Conservation (phyloP, 2,113 vertebrate genomes). For the Gnathochromis pfefferi region DNA sequence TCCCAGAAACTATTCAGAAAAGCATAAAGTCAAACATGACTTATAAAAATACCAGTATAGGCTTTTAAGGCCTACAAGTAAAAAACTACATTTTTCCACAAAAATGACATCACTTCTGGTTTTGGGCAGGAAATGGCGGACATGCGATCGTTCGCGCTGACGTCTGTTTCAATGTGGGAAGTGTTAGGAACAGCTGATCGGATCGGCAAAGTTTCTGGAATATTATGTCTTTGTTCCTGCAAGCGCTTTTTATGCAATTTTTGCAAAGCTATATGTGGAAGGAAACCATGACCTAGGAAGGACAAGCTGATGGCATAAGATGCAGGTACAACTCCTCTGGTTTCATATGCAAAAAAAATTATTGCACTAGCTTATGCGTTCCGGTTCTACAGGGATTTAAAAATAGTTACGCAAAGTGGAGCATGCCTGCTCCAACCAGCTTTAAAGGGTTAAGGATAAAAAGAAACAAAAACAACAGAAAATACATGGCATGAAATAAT, state of each 20-base stretch:
- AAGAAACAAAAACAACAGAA: background rate
- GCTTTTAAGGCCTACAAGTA: background rate
- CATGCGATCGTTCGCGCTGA: fast-evolving
- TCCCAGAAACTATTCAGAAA: background rate
- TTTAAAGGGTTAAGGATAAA: background rate
- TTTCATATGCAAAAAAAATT: background rate
- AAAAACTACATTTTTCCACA: background rate
- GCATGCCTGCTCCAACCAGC: background rate
- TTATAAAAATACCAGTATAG: background rate
- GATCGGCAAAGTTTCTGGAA: background rate
- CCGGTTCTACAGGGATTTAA: background rate
- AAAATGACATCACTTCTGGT: background rate
- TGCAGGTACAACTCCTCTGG: background rate
- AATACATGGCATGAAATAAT: background rate
- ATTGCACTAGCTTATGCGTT: fast-evolving
- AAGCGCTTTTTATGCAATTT: background rate
- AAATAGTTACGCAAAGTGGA: background rate
- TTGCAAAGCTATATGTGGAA: background rate
- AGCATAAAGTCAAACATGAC: background rate
- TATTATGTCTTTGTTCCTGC: background rate
- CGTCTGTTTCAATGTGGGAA: fast-evolving
- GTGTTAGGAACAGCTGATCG: background rate
- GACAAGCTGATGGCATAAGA: background rate
- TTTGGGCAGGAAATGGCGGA: background rate
- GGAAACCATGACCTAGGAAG: background rate